Base-by-base conservation (phyloP, 2,797 vertebrate species). In the Mionectes olivaceus region DNA sequence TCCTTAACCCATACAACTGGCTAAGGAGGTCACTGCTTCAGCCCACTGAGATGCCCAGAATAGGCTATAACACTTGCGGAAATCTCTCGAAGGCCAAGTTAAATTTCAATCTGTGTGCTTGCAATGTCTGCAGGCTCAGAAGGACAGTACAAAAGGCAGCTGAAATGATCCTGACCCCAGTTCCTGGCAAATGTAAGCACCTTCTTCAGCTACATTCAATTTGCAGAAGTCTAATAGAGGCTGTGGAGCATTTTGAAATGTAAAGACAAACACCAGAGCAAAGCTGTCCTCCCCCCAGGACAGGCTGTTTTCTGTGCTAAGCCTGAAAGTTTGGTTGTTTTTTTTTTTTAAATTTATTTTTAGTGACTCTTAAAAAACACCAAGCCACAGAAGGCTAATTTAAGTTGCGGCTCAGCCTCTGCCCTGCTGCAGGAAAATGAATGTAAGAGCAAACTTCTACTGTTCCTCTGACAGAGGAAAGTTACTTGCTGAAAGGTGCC, bases 321-420 rank as follows among this genome's bases (percentile, higher is more conserved):
- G 43, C 24, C 50, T 71, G 75, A 79, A 87, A 91, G 57, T 28
- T 77, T 64, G 35, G 2, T 32, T 4, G 39, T 39, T 39, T 39
- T 39, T 16, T 55, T 80, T 68, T 87, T 43, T 35, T 65, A 37
- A 68, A 80, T 13, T 78, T 89, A 83, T 68, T 95, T 91, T 96
- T 89, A 93, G 92, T 57, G 89, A 71, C 50, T 63, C 65, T 87
- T 44, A 65, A 61, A 89, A 78, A 57, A 87, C 5, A 85, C 68
- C 68, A 95, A 92, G 71, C 91, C 92, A 71, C 92, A 78, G 57
- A 90, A 79, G 32, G 52, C 37, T 90, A 81, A 83, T 93, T 90
- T 82, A 81, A 82, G 86, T 21, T 63, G 32, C 30, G 65, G 23
- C 28, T 83, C 83, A 68, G 69, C 27, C 64, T 82, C 89, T 65